Conservation (phyloP, 2,797 vertebrate species). For the Lithobates sylvaticus region DNA sequence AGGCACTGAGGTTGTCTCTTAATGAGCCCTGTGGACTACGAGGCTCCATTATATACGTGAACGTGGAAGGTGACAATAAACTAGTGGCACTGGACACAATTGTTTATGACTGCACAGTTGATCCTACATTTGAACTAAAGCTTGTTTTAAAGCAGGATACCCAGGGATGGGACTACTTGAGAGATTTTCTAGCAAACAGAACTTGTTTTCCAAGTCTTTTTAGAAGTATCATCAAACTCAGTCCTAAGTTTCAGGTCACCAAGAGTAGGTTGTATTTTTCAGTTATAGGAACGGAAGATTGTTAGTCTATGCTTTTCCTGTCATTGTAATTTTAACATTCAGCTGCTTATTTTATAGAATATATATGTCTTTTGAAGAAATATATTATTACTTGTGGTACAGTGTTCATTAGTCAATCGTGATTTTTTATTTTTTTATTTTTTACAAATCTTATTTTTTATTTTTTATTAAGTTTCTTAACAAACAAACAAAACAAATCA, state of each 20-base stretch:
- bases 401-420: too few species aligned
- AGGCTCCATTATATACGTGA: slow-evolving; percentile 83
- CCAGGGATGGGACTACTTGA: slow-evolving; percentile 83
- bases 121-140: slow-evolving; percentile 89
- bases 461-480: too few species aligned
- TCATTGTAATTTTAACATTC: neutral
- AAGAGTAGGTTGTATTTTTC: slow-evolving; percentile 90
- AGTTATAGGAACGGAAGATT: slow-evolving; percentile 84
- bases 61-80: slow-evolving; percentile 82
- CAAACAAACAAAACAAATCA: too few species aligned
- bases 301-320: slow-evolving; percentile 64
- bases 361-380: too few species aligned
- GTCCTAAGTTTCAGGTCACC: slow-evolving; percentile 86
- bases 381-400: too few species aligned
- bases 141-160: slow-evolving; percentile 89
- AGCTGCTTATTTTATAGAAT: too few species aligned
- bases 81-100: slow-evolving; percentile 85
- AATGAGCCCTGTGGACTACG: slow-evolving; percentile 88
- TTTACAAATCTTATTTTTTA: too few species aligned
- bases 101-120: slow-evolving; percentile 80
- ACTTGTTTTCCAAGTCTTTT: slow-evolving; percentile 82
- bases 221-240: slow-evolving; percentile 81
- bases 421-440: too few species aligned
- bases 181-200: slow-evolving; percentile 82
- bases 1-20: slow-evolving; percentile 82